Evolutionary conservation across 1,140 invertebrate species (phyloP).

Genomic region (Harpegnathos saltator): DNA sequence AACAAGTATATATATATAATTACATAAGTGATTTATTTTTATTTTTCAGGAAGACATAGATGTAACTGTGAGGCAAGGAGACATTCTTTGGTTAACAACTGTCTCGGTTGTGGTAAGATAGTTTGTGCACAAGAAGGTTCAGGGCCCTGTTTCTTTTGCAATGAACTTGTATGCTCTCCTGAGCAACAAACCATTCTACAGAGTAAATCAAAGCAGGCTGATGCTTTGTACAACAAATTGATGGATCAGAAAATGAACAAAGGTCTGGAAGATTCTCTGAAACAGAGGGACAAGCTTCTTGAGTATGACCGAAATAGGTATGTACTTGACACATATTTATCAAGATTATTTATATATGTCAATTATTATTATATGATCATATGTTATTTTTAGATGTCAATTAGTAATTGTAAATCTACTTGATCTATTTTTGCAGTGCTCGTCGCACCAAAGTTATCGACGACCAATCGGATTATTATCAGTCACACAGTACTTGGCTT

Average conservation of each 20-base stretch:
- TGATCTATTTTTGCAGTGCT: constrained; percentile 87
- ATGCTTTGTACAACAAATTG: constrained; percentile 90
- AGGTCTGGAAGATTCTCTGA: constrained; percentile 90
- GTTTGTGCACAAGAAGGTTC: constrained; percentile 98
- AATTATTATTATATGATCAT: no score
- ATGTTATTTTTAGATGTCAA: no score
- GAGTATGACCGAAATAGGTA: constrained; percentile 95
- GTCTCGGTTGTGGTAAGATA: constrained; percentile 96
- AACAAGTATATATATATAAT: constrained; percentile 8
- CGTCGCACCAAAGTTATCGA: constrained; percentile 96
- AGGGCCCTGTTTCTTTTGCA: constrained; percentile 98
- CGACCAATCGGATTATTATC: constrained; percentile 97
- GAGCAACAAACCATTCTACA: constrained; percentile 90
- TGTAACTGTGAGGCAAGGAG: constrained; percentile 97
- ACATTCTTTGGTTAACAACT: constrained; percentile 97
- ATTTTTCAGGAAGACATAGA: constrained; percentile 89
- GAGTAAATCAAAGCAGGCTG: constrained; percentile 89
- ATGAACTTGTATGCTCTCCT: constrained; percentile 92
- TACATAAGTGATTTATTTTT: constrained; percentile 52
- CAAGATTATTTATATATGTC: background rate
- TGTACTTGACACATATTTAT: background rate
- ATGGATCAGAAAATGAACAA: constrained; percentile 87
- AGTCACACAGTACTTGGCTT: constrained; percentile 93
- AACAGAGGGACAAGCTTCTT: constrained; percentile 93
- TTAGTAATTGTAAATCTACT: constrained; percentile 1